Conservation (phyloP, 1,140 invertebrate species). For the Dreissena polymorpha region DNA sequence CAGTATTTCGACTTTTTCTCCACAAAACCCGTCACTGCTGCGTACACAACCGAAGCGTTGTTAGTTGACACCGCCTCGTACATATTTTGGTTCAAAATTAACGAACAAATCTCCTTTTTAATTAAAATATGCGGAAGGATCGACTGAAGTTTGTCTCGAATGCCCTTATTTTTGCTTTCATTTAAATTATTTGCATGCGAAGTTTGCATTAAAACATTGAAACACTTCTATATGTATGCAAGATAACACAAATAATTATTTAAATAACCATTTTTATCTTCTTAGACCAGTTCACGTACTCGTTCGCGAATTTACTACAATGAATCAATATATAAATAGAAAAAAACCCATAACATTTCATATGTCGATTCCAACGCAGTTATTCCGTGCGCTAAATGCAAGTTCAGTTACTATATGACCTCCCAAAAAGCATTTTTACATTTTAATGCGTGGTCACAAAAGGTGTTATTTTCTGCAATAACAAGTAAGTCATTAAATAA, state of each 20-base stretch:
- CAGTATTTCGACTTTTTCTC: slow-evolving; percentile 49
- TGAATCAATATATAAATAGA: too few relatives aligned
- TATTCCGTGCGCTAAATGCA: too few relatives aligned
- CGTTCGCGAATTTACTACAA: neutral
- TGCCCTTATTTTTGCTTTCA: neutral
- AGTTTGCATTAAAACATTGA: neutral
- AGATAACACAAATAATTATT: neutral
- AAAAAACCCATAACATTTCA: too few relatives aligned
- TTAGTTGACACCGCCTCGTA: slow-evolving; percentile 35
- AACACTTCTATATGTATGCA: neutral
- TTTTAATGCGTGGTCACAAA: too few relatives aligned
- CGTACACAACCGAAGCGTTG: slow-evolving; percentile 32
- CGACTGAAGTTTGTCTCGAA: neutral
- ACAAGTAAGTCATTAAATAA: too few relatives aligned
- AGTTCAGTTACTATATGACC: too few relatives aligned
- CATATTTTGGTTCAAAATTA: neutral
- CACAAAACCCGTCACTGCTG: slow-evolving; percentile 34
- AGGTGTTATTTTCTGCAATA: too few relatives aligned
- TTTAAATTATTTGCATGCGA: neutral
- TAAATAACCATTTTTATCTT: neutral
- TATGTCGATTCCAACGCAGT: too few relatives aligned
- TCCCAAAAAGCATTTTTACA: too few relatives aligned
- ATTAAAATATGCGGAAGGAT: neutral
- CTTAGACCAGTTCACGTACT: neutral
- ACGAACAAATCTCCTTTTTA: neutral